phyloP scores from a whole-genome alignment of 2,113 vertebrate genomes.

The Gopherus evgoodei region DNA sequence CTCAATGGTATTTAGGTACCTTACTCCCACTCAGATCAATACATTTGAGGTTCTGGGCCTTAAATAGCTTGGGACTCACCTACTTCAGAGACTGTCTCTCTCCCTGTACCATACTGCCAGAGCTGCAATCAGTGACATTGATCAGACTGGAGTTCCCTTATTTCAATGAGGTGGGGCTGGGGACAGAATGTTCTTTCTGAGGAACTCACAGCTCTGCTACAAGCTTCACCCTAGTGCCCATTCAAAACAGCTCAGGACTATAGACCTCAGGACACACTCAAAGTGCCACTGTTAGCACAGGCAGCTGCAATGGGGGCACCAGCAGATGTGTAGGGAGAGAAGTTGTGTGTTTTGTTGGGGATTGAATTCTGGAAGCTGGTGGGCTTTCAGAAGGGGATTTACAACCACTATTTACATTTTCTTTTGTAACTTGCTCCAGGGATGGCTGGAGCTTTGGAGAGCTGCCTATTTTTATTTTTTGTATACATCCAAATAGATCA shows the following conservation, averaged over 20 bases:
- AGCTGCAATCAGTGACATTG: not conserved
- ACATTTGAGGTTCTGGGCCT: not conserved
- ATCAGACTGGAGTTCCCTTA: not conserved
- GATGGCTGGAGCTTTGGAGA: not conserved
- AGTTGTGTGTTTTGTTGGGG: fast-evolving
- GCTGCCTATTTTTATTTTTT: fast-evolving
- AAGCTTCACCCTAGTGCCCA: not conserved
- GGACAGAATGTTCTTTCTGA: not conserved
- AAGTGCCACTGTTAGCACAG: not conserved
- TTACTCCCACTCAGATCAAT: not conserved
- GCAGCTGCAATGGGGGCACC: not conserved
- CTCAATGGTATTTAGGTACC: not conserved
- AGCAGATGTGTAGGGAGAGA: not conserved
- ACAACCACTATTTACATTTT: not conserved
- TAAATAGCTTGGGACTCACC: not conserved
- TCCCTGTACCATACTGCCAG: not conserved
- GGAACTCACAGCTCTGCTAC: not conserved
- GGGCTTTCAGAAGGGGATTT: not conserved
- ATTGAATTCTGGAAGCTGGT: not conserved
- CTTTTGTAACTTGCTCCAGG: not conserved
- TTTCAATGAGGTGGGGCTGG: not conserved
- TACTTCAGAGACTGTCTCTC: not conserved
- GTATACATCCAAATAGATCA: not conserved
- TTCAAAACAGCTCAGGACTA: not conserved
- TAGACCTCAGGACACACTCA: not conserved